A percentile compares a stretch with the other conserved stretches of the same genome.
phyloP scores from a whole-genome alignment of 2,888 invertebrate species.

The Nephrocerus scutellatus region DNA sequence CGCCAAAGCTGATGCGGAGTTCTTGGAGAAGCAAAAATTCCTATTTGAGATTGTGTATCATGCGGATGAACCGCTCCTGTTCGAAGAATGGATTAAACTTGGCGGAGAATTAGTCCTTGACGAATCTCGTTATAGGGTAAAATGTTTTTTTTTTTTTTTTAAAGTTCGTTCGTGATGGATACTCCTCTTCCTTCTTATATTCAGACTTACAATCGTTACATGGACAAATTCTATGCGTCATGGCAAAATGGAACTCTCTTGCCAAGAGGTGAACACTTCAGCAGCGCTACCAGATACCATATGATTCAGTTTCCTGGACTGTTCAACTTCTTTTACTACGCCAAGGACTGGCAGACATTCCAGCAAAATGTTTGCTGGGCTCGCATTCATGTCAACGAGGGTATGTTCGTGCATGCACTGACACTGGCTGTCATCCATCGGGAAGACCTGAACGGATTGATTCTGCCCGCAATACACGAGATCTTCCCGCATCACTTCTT shows the following conservation, averaged over 20 bases:
- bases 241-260: constrained; percentile 46
- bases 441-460: constrained; percentile 55
- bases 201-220: constrained; percentile 27
- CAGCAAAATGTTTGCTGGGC: constrained; percentile 54
- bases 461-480: constrained; percentile 64
- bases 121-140: too few relatives aligned
- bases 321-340: constrained; percentile 53
- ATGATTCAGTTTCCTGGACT: constrained; percentile 52
- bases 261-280: constrained; percentile 53
- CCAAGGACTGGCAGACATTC: constrained; percentile 56
- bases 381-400: constrained; percentile 61
- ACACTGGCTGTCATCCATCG: constrained; percentile 60
- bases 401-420: constrained; percentile 62
- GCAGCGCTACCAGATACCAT: constrained; percentile 49
- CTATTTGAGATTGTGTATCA: constrained; percentile 32
- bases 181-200: too few relatives aligned
- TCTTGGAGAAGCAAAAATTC: constrained; percentile 34
- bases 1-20: constrained; percentile 34
- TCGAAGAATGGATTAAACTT: constrained; percentile 33
- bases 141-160: too few relatives aligned
- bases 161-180: too few relatives aligned
- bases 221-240: constrained; percentile 31
- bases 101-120: constrained; percentile 50
- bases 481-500: constrained; percentile 66
- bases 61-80: constrained; percentile 28